These are phyloP conservation scores for Pogona vitticeps DNA, from an alignment of 2,113 vertebrate genomes.

Conservation along the genomic window DNA sequence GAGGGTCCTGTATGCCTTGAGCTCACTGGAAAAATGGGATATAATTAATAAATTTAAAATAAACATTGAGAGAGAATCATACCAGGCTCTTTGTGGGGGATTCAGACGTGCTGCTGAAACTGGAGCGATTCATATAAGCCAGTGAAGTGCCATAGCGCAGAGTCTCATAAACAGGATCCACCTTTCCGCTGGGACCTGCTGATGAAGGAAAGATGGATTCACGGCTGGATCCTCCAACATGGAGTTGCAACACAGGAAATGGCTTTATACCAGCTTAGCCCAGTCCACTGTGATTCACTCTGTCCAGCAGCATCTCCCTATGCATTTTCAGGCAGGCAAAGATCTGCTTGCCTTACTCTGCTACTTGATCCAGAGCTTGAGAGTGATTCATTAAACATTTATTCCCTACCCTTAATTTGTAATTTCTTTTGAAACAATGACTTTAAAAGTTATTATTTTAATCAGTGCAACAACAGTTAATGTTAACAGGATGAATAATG, in stretches of 20 bases:
- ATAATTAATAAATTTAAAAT: too few relatives aligned
- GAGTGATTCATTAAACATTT: too few relatives aligned
- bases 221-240: neutral
- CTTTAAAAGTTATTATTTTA: too few relatives aligned
- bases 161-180: slow-evolving; percentile 90
- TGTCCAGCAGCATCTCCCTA: neutral
- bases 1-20: too few relatives aligned
- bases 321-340: neutral
- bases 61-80: slow-evolving; percentile 42
- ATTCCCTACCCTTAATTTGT: too few relatives aligned
- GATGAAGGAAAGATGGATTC: neutral
- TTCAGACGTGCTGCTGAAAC: slow-evolving; percentile 89
- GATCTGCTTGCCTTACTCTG: neutral
- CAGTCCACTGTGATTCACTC: neutral
- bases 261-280: neutral
- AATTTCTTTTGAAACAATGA: too few relatives aligned
- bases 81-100: slow-evolving; percentile 90
- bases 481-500: too few relatives aligned
- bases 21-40: too few relatives aligned
- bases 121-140: slow-evolving; percentile 87
- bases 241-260: neutral
- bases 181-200: slow-evolving; percentile 69
- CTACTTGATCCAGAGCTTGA: neutral
- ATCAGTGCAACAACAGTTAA: too few relatives aligned
- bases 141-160: slow-evolving; percentile 90